phyloP scores from a whole-genome alignment of 2,888 invertebrate genomes.

The Onthophagus sagittarius region DNA sequence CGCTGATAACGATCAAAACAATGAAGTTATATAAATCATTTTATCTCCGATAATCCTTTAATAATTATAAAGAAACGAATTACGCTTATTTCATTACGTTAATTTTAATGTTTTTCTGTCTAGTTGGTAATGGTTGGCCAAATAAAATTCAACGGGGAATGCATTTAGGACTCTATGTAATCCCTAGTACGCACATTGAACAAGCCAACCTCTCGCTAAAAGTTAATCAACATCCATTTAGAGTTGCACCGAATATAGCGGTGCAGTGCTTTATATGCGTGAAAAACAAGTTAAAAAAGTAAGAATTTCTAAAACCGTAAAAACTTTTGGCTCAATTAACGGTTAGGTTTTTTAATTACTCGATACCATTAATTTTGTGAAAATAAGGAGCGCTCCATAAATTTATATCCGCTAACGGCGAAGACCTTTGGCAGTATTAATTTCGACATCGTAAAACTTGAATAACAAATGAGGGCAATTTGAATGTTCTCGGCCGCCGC shows the following conservation, averaged over 20 bases:
- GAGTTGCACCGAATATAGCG: not conserved
- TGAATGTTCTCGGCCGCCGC: not conserved
- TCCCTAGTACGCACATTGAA: not conserved
- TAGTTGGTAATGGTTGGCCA: not conserved
- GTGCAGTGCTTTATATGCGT: not conserved
- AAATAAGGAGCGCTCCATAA: not conserved
- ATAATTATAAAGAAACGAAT: no score
- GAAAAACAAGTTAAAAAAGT: not conserved
- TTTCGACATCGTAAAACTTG: not conserved
- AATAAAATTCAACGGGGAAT: not conserved
- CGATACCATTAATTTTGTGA: not conserved
- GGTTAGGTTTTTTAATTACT: not conserved
- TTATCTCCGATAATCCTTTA: no score
- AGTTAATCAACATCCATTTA: not conserved
- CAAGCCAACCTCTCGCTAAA: not conserved
- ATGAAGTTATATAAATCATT: no score
- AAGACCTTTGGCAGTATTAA: not conserved
- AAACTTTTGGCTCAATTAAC: not conserved
- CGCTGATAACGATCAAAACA: not conserved
- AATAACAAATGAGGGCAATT: not conserved
- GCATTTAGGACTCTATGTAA: not conserved
- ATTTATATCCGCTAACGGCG: not conserved
- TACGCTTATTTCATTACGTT: not conserved
- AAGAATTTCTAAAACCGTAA: not conserved
- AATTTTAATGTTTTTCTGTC: not conserved